Conservation (phyloP, 2,888 invertebrate genomes). For the Caradrina kadenii region DNA sequence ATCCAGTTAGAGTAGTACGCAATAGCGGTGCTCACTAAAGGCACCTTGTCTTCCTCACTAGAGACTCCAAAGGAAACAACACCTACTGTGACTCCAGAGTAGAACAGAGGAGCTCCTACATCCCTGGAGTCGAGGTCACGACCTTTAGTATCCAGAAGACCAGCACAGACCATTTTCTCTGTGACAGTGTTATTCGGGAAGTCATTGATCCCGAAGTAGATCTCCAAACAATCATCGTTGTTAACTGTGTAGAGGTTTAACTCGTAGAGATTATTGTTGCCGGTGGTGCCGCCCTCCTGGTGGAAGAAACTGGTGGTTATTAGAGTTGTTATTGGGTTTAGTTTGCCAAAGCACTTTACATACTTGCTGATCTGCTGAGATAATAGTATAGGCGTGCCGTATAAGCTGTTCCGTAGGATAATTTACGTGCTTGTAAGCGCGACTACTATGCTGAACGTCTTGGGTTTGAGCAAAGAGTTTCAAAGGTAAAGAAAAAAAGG, state of each 20-base stretch:
- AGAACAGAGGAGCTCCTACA: conserved; percentile 61
- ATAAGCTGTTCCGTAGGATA: too few relatives aligned
- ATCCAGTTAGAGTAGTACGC: conserved; percentile 52
- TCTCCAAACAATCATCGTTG: conserved; percentile 26
- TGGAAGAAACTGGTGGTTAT: conserved; percentile 1
- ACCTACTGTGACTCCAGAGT: conserved; percentile 39
- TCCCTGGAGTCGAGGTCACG: conserved; percentile 57
- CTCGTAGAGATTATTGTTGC: conserved; percentile 49
- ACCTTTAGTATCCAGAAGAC: conserved; percentile 61
- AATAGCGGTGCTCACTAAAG: conserved; percentile 46
- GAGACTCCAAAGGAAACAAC: conserved; percentile 53
- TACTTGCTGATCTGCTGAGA: too few relatives aligned
- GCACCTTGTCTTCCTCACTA: conserved; percentile 29
- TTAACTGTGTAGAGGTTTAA: conserved; percentile 32
- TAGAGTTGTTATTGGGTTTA: background rate
- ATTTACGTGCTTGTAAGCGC: too few relatives aligned
- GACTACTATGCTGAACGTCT: too few relatives aligned
- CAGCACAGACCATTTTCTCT: conserved; percentile 82
- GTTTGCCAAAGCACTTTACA: too few relatives aligned
- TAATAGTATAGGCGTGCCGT: too few relatives aligned
- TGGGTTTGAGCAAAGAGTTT: too few relatives aligned
- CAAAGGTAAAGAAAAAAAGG: too few relatives aligned
- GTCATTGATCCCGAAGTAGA: background rate
- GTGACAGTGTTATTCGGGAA: conserved; percentile 51
- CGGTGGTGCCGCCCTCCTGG: conserved; percentile 55